These are phyloP conservation scores for Takifugu flavidus DNA, from an alignment of 2,113 vertebrate species.

Conservation along the genomic window DNA sequence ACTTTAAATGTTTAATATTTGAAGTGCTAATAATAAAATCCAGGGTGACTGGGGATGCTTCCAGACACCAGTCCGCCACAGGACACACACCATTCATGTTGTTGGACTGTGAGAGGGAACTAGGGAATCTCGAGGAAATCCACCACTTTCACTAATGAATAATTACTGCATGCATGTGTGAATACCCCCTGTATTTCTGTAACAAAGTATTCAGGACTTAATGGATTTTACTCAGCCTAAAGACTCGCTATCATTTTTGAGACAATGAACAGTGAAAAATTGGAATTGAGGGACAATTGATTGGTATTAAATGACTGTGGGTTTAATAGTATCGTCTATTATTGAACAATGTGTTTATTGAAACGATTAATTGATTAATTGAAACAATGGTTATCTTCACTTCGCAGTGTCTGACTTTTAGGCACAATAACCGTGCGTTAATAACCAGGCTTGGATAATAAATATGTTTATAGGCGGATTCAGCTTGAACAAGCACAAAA, in stretches of 20 bases:
- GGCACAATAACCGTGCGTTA: too few relatives aligned
- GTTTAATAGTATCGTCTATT: slow-evolving; percentile 1
- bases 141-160: slow-evolving; percentile 9
- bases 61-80: background rate
- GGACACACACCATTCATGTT: too few relatives aligned
- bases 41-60: too few relatives aligned
- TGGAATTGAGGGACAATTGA: slow-evolving; percentile 16
- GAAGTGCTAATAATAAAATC: too few relatives aligned
- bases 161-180: background rate
- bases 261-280: slow-evolving; percentile 26
- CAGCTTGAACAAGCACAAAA: slow-evolving; percentile 24
- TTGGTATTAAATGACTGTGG: slow-evolving; percentile 16
- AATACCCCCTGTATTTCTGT: slow-evolving; percentile 7
- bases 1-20: too few relatives aligned
- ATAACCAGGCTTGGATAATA: too few relatives aligned
- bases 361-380: too few relatives aligned
- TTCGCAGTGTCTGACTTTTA: too few relatives aligned
- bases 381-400: too few relatives aligned
- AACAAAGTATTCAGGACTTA: slow-evolving; percentile 14
- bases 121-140: background rate
- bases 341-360: too few relatives aligned
- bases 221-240: slow-evolving; percentile 26
- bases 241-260: background rate
- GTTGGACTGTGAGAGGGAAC: too few relatives aligned
- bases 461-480: too few relatives aligned